Conservation (phyloP, 2,888 invertebrate genomes). For the Noctua comes region DNA sequence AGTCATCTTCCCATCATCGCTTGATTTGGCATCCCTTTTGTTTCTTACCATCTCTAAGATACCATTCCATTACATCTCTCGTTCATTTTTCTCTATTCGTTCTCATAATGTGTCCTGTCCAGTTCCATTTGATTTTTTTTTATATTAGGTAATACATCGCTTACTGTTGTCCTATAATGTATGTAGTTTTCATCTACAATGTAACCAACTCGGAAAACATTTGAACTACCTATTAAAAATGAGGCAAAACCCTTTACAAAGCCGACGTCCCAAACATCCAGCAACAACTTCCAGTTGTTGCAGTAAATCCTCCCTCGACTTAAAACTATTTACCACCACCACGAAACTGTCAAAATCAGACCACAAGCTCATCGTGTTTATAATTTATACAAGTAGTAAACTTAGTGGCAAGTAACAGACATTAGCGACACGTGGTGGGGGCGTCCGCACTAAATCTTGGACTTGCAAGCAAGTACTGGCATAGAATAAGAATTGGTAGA, state of each 20-base stretch:
- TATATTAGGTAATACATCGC: too few species aligned
- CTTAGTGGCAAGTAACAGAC: slow-evolving; percentile 63
- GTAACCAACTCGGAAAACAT: background rate
- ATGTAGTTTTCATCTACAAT: background rate
- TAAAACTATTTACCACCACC: slow-evolving; percentile 44
- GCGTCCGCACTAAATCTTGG: slow-evolving; percentile 73
- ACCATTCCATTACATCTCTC: too few species aligned
- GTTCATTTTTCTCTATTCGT: too few species aligned
- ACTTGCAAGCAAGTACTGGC: slow-evolving; percentile 59
- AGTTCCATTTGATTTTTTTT: too few species aligned
- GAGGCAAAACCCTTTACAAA: background rate
- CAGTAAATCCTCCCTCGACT: slow-evolving; percentile 34
- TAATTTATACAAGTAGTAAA: slow-evolving; percentile 66
- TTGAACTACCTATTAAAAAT: background rate
- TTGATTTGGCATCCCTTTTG: too few species aligned
- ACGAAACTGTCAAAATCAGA: slow-evolving; percentile 62
- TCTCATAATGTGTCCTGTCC: too few species aligned
- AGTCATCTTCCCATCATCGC: too few species aligned
- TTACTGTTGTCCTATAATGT: too few species aligned
- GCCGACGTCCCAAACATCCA: slow-evolving; percentile 13
- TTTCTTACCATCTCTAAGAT: too few species aligned
- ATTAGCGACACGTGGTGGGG: slow-evolving; percentile 71
- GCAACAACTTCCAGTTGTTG: slow-evolving; percentile 29
- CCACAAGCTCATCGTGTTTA: slow-evolving; percentile 56
- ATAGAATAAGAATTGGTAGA: slow-evolving; percentile 37